These are phyloP conservation scores for Aproaerema taeniolella DNA, from an alignment of 2,888 invertebrate species.

Conservation along the genomic window DNA sequence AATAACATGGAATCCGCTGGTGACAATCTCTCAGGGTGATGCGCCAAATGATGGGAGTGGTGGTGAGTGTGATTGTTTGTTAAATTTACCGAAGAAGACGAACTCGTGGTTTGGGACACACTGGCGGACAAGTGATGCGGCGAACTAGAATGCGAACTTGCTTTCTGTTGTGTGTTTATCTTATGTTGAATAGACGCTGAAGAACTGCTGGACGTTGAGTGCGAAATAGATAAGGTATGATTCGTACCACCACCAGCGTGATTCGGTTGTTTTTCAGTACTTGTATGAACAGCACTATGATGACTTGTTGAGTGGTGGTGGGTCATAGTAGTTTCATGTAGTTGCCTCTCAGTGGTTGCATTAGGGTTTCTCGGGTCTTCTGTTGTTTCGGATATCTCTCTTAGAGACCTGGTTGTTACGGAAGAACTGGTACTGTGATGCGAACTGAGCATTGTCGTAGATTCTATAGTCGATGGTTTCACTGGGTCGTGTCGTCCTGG, in stretches of 20 bases:
- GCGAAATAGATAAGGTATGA: slow-evolving; percentile 81
- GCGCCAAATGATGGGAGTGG: slow-evolving; percentile 79
- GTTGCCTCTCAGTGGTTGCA: slow-evolving; percentile 73
- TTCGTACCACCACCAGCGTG: slow-evolving; percentile 72
- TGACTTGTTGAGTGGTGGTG: slow-evolving; percentile 82
- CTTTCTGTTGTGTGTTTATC: slow-evolving; percentile 74
- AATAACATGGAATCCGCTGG: slow-evolving; percentile 76
- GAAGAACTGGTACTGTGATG: slow-evolving; percentile 85
- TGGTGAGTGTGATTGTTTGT: slow-evolving; percentile 82
- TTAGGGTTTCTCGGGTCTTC: slow-evolving; percentile 68
- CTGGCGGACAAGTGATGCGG: slow-evolving; percentile 76
- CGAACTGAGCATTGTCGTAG: slow-evolving; percentile 82
- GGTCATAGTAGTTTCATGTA: slow-evolving; percentile 81
- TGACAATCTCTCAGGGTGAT: slow-evolving; percentile 82
- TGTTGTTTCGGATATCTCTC: slow-evolving; percentile 77
- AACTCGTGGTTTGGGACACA: slow-evolving; percentile 71
- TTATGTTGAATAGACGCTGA: slow-evolving; percentile 81
- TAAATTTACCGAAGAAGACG: slow-evolving; percentile 72
- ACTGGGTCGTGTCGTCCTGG: slow-evolving; percentile 69
- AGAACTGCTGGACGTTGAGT: slow-evolving; percentile 81
- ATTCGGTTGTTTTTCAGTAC: slow-evolving; percentile 78
- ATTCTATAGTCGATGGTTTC: slow-evolving; percentile 77
- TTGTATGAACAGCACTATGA: slow-evolving; percentile 81
- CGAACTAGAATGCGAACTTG: slow-evolving; percentile 63
- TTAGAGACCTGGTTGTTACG: slow-evolving; percentile 80